Evolutionary conservation across 2,888 invertebrate genomes (phyloP), one percentile per base, ranked within the genome.

Genomic region (Bembecia ichneumoniformis): DNA sequence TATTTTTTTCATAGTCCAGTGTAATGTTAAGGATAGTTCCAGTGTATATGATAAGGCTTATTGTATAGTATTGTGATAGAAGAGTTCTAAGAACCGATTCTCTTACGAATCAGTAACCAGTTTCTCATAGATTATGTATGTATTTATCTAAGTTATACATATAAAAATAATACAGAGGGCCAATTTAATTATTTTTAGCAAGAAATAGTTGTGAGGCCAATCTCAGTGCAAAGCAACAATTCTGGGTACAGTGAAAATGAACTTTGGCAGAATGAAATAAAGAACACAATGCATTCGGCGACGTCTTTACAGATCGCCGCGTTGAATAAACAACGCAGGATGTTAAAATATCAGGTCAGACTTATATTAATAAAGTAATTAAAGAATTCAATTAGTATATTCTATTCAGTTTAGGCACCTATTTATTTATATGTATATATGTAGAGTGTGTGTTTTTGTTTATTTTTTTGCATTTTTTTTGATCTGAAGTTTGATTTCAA

Each of bases 251-350:
- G 88, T 54, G 88, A 87, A 28, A 89, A 88, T 64, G 86, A 88
- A 52, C 72, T 84, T 35, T 87, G 89, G 76, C 89, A 89, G 64
- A 87, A 86, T 58, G 88, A 89, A 59, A 78, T 91, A 34, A 90
- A 89, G 58, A 88, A 87, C 56, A 90, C 90, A 69, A 89, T 91
- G 82, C 91, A 91, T 63, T 77, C 90, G 58, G 90, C 90, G 0
- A 89, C 90, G 61, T 9, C 28, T 28, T 86, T 88, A 55, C 89
- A 90, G 35, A 71, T 90, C 49, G 77, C 82, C 14, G 88, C 90
- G 15, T 66, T 90, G 43, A 90, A 90, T 58, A 90, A 91, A 52
- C 90, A 91, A 60, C 82, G 83, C 52, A 67, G 84, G 53, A 70
- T 88, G 16, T 58, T 87, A 1, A 88, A 87, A 58, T 88, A 84